Evolutionary conservation across 2,113 vertebrate species (phyloP), one percentile per base, ranked within the genome.

Genomic region (Calidris pugnax): DNA sequence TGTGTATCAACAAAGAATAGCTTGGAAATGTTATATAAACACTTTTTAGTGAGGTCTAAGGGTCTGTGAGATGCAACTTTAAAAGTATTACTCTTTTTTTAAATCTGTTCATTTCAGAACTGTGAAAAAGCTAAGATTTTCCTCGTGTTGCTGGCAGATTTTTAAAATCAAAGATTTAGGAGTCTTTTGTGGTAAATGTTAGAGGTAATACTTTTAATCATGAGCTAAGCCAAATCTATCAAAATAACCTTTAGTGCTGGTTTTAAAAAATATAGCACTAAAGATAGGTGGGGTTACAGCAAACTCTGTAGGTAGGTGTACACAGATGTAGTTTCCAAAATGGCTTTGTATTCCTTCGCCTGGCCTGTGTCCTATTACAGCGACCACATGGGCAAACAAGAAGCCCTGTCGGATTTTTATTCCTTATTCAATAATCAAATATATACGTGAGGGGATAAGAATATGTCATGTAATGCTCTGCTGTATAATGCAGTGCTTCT

Each of bases 121-220:
- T 92, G 22, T 41, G 69, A 48, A 79, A 80, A 85, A 78, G 27
- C 27, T 27, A 72, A 87, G 51, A 23, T 77, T 95, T 85, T 87
- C 74, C 41, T n/a, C 43, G 33, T 71, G 51, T 81, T 24, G 5
- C 77, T 81, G 69, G 35, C 35, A 64, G 89, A 63, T 67, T 93
- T 95, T 87, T 77, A 77, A 89, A 95, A 92, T 77, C 69, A 87
- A 85, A 93, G 69, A 35, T 87, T 96, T 87, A 76, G 69, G 73
- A 87, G 77, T 53, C 84, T 71, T 82, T 91, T 89, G 84, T 56
- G 78, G 90, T 91, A 96, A 94, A 94, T 91, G 85, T 95, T 95
- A 97, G 69, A 87, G 47, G 87, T 97, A 93, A 96, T 95, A 59
- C 85, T 91, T 91, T 78, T 96, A 89, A 95, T 95, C 77, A 89